Evolutionary conservation across 2,888 invertebrate species (phyloP), one percentile per base, ranked within the genome.

Genomic region (Diaprepes abbreviatus): DNA sequence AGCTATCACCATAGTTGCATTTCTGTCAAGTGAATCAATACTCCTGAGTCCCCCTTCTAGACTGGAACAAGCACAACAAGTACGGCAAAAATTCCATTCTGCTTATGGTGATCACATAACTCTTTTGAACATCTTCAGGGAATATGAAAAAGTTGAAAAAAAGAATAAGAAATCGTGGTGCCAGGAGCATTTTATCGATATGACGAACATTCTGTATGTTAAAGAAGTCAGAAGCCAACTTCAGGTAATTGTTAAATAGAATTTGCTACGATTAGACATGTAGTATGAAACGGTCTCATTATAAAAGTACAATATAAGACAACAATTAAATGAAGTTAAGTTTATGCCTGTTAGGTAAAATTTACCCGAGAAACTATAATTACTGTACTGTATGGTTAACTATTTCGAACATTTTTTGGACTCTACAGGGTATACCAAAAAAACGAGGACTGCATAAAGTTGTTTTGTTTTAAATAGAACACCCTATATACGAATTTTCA

Each of bases 51-150:
- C 93, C 58, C 87, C 89, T 71, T 88, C 90, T 43, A 94, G 93
- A 84, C 86, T 92, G 64, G 93, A 94, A 75, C 90, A 93, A 81
- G 94, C 94, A 0, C 80, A 89, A 33, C 88, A 89, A 75, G 91
- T 91, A 0, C 88, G 91, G 76, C 86, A 88, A 73, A 96, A 96
- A 84, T 97, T 97, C 82, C 83, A 89, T 65, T 93, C 96, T 0
- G 88, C 91, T 16, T 90, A 93, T 74, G 98, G 99, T 9, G 98
- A 99, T 84, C 96, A 96, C 81, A 86, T 98, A 43, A 97, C 95
- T 1, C 86, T 96, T 62, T 86, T 98, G 10, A 98, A 97, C 83
- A 92, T 97, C 35, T 97, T 89, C 82, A 90, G 91, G 78, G 92
- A 91, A 3, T 97, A 89, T 83, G 89, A 88, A 76, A 91, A 90